These are phyloP conservation scores for Exocentrus adspersus DNA, from an alignment of 2,888 invertebrate species.

Conservation along the genomic window DNA sequence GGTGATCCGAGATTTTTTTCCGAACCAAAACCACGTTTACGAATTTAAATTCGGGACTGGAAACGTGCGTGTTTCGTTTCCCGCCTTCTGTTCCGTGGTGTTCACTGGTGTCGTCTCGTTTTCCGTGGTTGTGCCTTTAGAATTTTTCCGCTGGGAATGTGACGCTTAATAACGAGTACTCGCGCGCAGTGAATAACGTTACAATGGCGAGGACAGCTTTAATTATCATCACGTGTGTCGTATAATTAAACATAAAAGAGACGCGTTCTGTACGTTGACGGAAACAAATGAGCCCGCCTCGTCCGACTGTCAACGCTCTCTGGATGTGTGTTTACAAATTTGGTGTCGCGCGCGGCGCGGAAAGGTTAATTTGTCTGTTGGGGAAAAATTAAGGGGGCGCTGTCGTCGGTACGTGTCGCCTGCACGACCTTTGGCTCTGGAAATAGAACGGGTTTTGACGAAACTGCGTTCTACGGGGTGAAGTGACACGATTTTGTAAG, in stretches of 20 bases:
- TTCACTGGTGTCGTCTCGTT: too few species aligned
- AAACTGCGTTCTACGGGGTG: too few species aligned
- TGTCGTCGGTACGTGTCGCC: constrained; percentile 4
- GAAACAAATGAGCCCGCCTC: constrained; percentile 10
- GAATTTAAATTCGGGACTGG: too few species aligned
- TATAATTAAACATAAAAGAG: not conserved
- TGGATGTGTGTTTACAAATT: constrained; percentile 41
- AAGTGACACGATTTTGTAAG: too few species aligned
- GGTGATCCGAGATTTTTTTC: constrained; percentile 34
- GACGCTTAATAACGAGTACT: too few species aligned
- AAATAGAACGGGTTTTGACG: constrained; percentile 40
- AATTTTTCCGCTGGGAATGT: too few species aligned
- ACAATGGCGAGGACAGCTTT: not conserved
- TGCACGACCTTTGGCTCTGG: constrained; percentile 31
- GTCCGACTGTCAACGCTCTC: constrained; percentile 36
- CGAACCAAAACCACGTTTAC: too few species aligned
- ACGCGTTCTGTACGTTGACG: not conserved
- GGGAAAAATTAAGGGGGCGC: constrained; percentile 47
- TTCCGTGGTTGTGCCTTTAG: too few species aligned
- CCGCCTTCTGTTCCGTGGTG: too few species aligned
- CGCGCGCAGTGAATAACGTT: too few species aligned
- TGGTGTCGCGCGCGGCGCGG: constrained; percentile 48
- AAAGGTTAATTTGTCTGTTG: constrained; percentile 51
- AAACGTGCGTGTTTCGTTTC: too few species aligned
- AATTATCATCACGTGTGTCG: not conserved